A percentile compares a stretch with the other conserved stretches of the same genome.
Evolutionary conservation across 2,888 invertebrate genomes (phyloP).

Genomic region (Drosophila flavopinicola): DNA sequence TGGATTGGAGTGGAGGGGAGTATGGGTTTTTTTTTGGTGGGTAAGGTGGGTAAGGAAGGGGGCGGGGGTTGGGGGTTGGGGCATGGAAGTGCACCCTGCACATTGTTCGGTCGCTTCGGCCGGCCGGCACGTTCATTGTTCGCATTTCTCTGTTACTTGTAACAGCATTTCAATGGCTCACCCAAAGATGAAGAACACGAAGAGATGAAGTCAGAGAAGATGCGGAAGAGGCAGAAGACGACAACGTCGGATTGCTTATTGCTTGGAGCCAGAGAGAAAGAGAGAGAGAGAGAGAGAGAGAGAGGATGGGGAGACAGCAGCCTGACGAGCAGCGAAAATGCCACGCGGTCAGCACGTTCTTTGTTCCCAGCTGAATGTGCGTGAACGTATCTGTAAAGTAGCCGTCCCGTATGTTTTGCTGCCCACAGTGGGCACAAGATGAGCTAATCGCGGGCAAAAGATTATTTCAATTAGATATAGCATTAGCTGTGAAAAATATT

Average conservation of each 20-base stretch:
- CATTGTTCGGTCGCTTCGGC: constrained; percentile 55
- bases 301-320: not conserved
- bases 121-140: constrained; percentile 64
- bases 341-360: constrained; percentile 78
- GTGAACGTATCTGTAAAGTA: constrained; percentile 50
- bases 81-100: constrained; percentile 35
- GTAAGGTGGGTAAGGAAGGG: too few relatives aligned
- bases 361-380: constrained; percentile 61
- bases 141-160: constrained; percentile 75
- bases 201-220: constrained; percentile 23
- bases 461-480: too few relatives aligned
- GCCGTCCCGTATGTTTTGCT: constrained; percentile 25
- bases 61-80: constrained; percentile 4
- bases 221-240: too few relatives aligned
- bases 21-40: not conserved
- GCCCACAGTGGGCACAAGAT: constrained; percentile 20
- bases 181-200: constrained; percentile 6
- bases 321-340: constrained; percentile 53
- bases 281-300: not conserved
- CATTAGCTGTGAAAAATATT: too few relatives aligned
- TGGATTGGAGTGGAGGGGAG: not conserved
- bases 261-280: constrained; percentile 8
- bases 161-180: constrained; percentile 71
- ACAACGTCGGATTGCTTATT: constrained; percentile 66
- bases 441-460: not conserved